phyloP scores from a whole-genome alignment of 1,140 invertebrate species.

The Tribolium castaneum region DNA sequence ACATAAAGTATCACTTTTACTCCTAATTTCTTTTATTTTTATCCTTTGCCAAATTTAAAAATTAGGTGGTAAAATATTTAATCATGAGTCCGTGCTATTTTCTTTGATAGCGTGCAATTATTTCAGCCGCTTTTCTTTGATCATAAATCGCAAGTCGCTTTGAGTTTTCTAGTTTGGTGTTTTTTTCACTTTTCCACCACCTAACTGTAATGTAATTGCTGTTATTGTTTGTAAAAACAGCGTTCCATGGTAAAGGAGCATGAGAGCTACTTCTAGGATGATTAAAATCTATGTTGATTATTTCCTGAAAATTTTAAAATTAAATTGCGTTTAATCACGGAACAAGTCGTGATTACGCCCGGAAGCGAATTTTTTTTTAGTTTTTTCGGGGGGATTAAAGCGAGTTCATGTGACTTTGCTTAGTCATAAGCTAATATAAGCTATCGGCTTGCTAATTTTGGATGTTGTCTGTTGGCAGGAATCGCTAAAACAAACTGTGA shows the following conservation, averaged over 20 bases:
- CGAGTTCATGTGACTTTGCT: slow-evolving; percentile 16
- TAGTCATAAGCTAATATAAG: slow-evolving; percentile 19
- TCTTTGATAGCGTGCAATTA: neutral
- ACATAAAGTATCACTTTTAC: too few relatives aligned
- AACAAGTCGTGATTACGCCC: slow-evolving; percentile 47
- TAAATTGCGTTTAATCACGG: slow-evolving; percentile 54
- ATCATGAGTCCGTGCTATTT: too few relatives aligned
- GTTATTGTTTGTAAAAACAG: slow-evolving; percentile 9
- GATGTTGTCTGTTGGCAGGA: slow-evolving; percentile 13
- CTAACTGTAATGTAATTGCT: slow-evolving; percentile 2
- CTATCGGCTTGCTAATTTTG: slow-evolving; percentile 7
- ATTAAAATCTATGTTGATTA: slow-evolving; percentile 54
- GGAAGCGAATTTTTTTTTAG: slow-evolving; percentile 19
- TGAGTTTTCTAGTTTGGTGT: neutral
- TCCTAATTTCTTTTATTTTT: too few relatives aligned
- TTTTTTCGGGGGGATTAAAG: neutral
- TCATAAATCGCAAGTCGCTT: neutral
- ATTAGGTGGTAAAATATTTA: too few relatives aligned
- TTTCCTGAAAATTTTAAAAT: slow-evolving; percentile 56
- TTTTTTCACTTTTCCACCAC: slow-evolving; percentile 1
- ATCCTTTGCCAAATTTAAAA: too few relatives aligned
- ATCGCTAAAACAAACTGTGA: neutral
- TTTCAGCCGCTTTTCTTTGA: neutral
- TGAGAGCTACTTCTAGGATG: slow-evolving; percentile 28
- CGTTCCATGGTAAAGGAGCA: slow-evolving; percentile 2